Base-by-base conservation (phyloP, 2,888 invertebrate species). In the Apoderus coryli region DNA sequence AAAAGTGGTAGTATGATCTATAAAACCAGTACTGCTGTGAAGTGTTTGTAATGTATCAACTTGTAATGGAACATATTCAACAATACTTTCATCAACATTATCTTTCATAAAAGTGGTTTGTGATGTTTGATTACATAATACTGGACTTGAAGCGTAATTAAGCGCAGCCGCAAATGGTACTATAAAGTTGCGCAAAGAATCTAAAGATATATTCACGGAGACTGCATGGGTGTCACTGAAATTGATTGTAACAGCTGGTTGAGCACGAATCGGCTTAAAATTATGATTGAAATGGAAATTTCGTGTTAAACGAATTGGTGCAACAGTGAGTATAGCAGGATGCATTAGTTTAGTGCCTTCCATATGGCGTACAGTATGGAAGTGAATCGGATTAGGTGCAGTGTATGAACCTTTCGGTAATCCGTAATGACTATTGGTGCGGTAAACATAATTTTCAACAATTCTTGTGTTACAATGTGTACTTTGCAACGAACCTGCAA, bases 361-460 rank as follows among this genome's bases (percentile, higher is more conserved):
- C 16, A 40, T 46, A 29, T 47, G 39, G 25, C 44, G 53, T 10
- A 45, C 56, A 36, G 57, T 45, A 39, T 59, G 59, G 45, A 50
- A 60, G 38, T 60, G 59, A 16, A 43, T 43, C 23, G 59, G 59
- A 38, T 58, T 58, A 27, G 59, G 59, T 9, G 49, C 36, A 26
- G 40, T 27, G 40, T 55, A 59, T 4, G 58, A 54, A 26, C 59
- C 59, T 33, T 52, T 53, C 5, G 58, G 59, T 23, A 56, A 47
- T 22, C 58, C 58, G 27, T 50, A 47, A 40, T 50, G 51, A 44
- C 47, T 55, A 34, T 49, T 42, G 15, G 58, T 56, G 41, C 59
- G 51, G 44, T 57, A 58, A 29, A 29, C 19, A n/a, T n/a, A n/a
- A n/a, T n/a, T n/a, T n/a, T n/a, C n/a, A n/a, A n/a, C n/a, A n/a